A percentile compares a stretch with the other conserved stretches of the same genome.
phyloP scores from a whole-genome alignment of 1,140 invertebrate genomes.

The Tetragonula clypearis region DNA sequence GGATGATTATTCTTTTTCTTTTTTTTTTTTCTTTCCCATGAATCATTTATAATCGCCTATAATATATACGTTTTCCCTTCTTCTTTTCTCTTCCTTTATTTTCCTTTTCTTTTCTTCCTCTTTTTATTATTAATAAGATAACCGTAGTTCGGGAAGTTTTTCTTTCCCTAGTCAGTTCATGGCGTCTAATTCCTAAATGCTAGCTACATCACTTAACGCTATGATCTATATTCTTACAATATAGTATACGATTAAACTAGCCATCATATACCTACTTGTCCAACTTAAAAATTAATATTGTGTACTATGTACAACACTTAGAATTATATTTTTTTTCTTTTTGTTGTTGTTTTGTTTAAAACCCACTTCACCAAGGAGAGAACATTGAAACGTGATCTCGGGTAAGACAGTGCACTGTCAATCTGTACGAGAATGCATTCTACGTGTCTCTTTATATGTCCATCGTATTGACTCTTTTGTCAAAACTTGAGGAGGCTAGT shows the following conservation, averaged over 20 bases:
- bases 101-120: slow-evolving; percentile 35
- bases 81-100: slow-evolving; percentile 36
- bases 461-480: not conserved
- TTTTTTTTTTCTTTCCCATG: slow-evolving; percentile 48
- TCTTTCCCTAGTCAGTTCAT: slow-evolving; percentile 80
- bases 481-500: slow-evolving; percentile 10
- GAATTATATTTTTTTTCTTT: slow-evolving; percentile 65
- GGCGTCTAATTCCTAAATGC: slow-evolving; percentile 78
- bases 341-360: slow-evolving; percentile 58
- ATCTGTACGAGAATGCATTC: slow-evolving; percentile 35
- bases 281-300: slow-evolving; percentile 79
- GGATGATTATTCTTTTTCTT: slow-evolving; percentile 66
- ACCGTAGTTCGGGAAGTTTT: slow-evolving; percentile 78
- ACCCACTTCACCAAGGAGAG: slow-evolving; percentile 73
- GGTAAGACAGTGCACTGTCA: slow-evolving; percentile 26
- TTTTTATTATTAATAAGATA: slow-evolving; percentile 72
- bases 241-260: slow-evolving; percentile 72
- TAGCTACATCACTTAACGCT: slow-evolving; percentile 78
- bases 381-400: slow-evolving; percentile 39
- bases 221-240: slow-evolving; percentile 71
- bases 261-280: slow-evolving; percentile 79
- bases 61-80: slow-evolving; percentile 50
- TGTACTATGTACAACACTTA: slow-evolving; percentile 81
- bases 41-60: slow-evolving; percentile 67
- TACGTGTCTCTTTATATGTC: slow-evolving; percentile 20